Evolutionary conservation across 2,113 vertebrate species (phyloP).

Genomic region (Leptobrachium ailaonicum): DNA sequence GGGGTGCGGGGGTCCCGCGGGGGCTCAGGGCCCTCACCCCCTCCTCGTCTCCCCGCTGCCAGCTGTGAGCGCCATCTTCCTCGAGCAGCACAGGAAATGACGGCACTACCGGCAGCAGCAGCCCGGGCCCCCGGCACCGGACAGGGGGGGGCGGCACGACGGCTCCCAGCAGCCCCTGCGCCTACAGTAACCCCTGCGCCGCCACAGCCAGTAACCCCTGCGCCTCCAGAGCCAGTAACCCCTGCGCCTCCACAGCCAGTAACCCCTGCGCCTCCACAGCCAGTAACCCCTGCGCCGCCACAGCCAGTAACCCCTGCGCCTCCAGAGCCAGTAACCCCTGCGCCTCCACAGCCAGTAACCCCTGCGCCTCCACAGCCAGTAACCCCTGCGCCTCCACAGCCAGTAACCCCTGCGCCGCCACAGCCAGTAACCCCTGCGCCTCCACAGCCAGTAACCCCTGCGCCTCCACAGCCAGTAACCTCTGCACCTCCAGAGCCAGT

Average conservation of each 20-base stretch:
- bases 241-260: too few species aligned
- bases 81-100: conserved; percentile 90
- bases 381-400: conserved; percentile 23
- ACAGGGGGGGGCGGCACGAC: background rate
- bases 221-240: too few species aligned
- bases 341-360: background rate
- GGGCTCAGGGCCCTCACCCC: conserved; percentile 41
- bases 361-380: too few species aligned
- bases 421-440: conserved; percentile 9
- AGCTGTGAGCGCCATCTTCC: conserved; percentile 92
- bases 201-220: too few species aligned
- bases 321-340: too few species aligned
- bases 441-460: background rate
- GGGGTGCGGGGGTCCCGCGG: conserved; percentile 46
- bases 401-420: background rate
- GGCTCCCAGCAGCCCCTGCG: too few species aligned
- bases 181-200: too few species aligned
- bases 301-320: background rate
- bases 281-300: too few species aligned
- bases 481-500: background rate
- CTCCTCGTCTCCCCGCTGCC: conserved; percentile 60
- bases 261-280: background rate
- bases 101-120: conserved; percentile 60
- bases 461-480: background rate
- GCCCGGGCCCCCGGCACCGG: background rate